A percentile compares a stretch with the other conserved stretches of the same genome.
Evolutionary conservation across 2,113 vertebrate species (phyloP).

Genomic region (Anhinga anhinga): DNA sequence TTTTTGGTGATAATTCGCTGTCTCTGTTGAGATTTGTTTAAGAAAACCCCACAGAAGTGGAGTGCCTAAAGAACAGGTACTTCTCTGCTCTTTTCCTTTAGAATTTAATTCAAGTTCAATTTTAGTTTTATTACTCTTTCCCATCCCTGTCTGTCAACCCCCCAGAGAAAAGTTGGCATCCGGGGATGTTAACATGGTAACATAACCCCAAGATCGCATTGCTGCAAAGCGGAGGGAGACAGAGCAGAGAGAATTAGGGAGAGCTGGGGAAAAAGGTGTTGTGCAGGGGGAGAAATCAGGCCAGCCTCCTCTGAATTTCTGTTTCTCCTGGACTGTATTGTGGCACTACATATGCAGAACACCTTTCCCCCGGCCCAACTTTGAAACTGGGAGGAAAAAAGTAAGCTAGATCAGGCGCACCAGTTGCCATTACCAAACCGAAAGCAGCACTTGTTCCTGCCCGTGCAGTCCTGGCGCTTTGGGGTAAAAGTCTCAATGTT

Average conservation of each 20-base stretch:
- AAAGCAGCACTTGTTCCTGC: not conserved
- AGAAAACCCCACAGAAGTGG: not conserved
- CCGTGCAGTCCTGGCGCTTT: accelerated
- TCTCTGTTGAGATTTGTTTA: not conserved
- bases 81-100: not conserved
- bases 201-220: accelerated
- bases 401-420: accelerated
- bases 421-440: accelerated
- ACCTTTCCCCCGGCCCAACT: accelerated
- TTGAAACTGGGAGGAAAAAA: not conserved
- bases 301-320: not conserved
- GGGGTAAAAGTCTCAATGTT: not conserved
- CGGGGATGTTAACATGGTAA: accelerated
- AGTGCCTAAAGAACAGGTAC: not conserved
- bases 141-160: not conserved
- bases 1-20: not conserved
- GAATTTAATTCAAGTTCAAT: not conserved
- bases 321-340: not conserved
- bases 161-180: not conserved
- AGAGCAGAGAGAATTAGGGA: not conserved
- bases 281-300: not conserved
- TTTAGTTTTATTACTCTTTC: not conserved
- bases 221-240: accelerated
- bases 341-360: not conserved
- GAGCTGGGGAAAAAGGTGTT: not conserved